phyloP scores from a whole-genome alignment of 35 echinoderm and acorn worm species.

The Ptychodera flava region DNA sequence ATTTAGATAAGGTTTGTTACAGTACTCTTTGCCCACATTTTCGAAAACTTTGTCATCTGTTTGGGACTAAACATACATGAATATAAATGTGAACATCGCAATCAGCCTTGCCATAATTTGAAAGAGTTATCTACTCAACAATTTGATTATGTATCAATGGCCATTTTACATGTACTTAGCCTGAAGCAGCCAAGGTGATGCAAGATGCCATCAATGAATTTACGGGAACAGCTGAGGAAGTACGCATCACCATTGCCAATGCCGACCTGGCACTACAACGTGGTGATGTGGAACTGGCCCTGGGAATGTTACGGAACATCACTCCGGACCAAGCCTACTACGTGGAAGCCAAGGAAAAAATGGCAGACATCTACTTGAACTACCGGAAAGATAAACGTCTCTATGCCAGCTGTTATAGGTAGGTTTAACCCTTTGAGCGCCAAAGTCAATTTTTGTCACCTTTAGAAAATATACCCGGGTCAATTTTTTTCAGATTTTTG shows the following conservation, averaged over 20 bases:
- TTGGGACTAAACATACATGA: no score
- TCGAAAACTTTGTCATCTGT: no score
- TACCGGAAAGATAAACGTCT: conserved; percentile 91
- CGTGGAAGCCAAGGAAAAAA: conserved; percentile 90
- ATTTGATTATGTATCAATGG: background rate
- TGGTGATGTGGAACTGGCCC: conserved; percentile 88
- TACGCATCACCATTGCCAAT: conserved; percentile 91
- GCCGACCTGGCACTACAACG: conserved; percentile 76
- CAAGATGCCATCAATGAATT: conserved; percentile 99
- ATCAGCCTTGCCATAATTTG: no score
- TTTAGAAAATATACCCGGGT: no score
- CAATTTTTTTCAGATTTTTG: no score
- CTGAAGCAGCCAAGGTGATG: conserved; percentile 98
- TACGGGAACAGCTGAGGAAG: conserved; percentile 84
- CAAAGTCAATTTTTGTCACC: no score
- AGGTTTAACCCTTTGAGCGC: no score
- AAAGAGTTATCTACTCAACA: no score
- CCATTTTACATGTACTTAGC: conserved; percentile 33
- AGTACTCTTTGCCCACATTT: no score
- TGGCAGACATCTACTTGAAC: conserved; percentile 93
- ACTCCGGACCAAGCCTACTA: conserved; percentile 85
- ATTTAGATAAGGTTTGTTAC: no score
- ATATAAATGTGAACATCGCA: no score
- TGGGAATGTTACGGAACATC: conserved; percentile 92
- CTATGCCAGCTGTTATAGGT: conserved; percentile 95